Evolutionary conservation across 2,113 vertebrate genomes (phyloP), one percentile per base, ranked within the genome.

Genomic region (Elephantulus edwardii): DNA sequence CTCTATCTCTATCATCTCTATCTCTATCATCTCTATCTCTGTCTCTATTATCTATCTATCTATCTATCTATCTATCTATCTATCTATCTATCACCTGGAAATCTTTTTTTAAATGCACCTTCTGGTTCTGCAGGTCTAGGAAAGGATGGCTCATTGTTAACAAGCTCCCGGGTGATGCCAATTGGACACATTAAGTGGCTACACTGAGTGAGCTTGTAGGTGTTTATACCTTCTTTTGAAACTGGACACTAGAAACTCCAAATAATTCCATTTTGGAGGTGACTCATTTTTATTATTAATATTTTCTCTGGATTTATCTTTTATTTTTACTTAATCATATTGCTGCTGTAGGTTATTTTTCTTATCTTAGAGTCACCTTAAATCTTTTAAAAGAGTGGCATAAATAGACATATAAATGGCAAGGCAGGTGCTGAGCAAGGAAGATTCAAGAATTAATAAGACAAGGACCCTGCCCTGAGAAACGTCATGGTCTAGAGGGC

Each of bases 271-370:
- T 76, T 4, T 19, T 56, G 28, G 35, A 71, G 20, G 28, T 54
- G 5, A 40, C 62, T 44, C 40, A 64, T 44, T 82, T 89, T 83
- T 91, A 20, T 66, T 71, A 54, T 16, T 44, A 3, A 48, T 83
- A 35, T 80, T 91, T 88, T 92, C 33, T 90, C 1, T 40, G 54
- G 19, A 35, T 33, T 83, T 70, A 46, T 64, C 5, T 14, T 84
- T 68, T 56, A 58, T 83, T 91, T 93, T 74, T n/a, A 13, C 64
- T 86, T 75, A 77, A 75, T 80, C 83, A 17, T 22, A 2, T 54
- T 26, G 12, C 75, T 38, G 62, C 82, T 81, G n/a, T 74, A 26
- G 56, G 35, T 74, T 81, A 48, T 76, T 78, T 95, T 91, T 64
- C 68, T 90, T 70, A n/a, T 4, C 10, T 71, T 83, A 48, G 38